Evolutionary conservation across 2,113 vertebrate species (phyloP), one percentile per base, ranked within the genome.

Genomic region (Rhipidura dahli): DNA sequence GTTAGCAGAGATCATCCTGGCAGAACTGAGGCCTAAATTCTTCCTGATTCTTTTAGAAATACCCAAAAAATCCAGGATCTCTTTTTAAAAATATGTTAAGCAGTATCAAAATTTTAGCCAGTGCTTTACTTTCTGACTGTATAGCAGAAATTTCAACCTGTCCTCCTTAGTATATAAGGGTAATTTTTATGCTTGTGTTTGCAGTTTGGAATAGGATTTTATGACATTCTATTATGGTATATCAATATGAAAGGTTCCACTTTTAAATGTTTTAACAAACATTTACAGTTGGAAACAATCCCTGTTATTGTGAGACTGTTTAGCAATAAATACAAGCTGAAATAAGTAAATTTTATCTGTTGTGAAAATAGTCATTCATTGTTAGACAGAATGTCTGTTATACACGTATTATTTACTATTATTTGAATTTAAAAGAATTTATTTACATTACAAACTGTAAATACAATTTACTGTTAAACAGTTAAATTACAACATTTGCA

Each of bases 381-480:
- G 49, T 90, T 93, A 90, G 96, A 66, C n/a, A 83, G 35, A 86
- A 86, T 68, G 91, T 86, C 44, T 66, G 54, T 94, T 93, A 83
- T 44, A 53, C 11, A 59, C 6, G 7, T 65, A 76, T 92, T 91
- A 33, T 93, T 90, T 95, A 75, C 44, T 87, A 56, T 64, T 90
- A 94, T 90, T 93, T 95, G 57, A 92, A 86, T 96, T 83, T 7
- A 91, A 95, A 92, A 77, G 13, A 81, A 92, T 79, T 93, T 96
- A 81, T 96, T 93, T 96, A 92, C 39, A 80, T 73, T 96, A 68
- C 71, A 84, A 75, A 40, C 39, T 68, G 37, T 64, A 95, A 95
- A 93, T 95, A 95, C 95, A 93, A 94, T 96, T 96, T 93, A 93
- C 65, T 96, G 65, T 95, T 94, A 92, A 96, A 92, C 76, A 88